These are phyloP conservation scores for Acanthochromis polyacanthus DNA, from an alignment of 2,113 vertebrate genomes.

Conservation along the genomic window DNA sequence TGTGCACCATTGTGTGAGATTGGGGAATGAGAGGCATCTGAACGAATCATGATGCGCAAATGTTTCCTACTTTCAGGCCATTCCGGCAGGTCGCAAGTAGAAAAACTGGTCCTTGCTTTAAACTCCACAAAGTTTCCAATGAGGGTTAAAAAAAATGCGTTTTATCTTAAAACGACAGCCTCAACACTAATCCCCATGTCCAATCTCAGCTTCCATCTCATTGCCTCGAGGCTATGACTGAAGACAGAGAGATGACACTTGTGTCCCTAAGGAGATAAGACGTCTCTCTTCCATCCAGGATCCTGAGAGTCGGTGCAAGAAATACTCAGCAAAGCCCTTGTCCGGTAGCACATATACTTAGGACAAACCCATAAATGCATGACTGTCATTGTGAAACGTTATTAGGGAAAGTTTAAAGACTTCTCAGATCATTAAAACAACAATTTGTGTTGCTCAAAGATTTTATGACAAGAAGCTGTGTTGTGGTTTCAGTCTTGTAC, in stretches of 20 bases:
- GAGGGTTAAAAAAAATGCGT: background rate
- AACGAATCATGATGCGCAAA: constrained; percentile 7
- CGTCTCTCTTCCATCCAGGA: constrained; percentile 27
- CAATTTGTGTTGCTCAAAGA: background rate
- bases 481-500: constrained; percentile 10
- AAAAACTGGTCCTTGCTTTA: constrained; percentile 11
- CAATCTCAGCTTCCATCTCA: constrained; percentile 50
- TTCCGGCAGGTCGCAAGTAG: background rate
- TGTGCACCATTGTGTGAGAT: constrained; percentile 1
- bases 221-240: constrained; percentile 22
- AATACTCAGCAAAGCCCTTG: constrained; percentile 13
- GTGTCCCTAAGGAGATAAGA: constrained; percentile 55
- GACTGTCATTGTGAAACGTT: background rate
- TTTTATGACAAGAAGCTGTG: background rate
- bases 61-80: background rate
- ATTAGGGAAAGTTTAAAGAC: background rate
- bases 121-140: constrained; percentile 33
- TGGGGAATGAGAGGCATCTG: constrained; percentile 2
- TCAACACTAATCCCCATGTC: constrained; percentile 34
- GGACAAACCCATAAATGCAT: constrained; percentile 14
- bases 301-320: constrained; percentile 16
- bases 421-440: constrained; percentile 4
- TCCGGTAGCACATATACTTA: background rate
- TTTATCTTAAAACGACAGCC: constrained; percentile 37
- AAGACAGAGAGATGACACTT: constrained; percentile 55